Conservation (phyloP, 2,113 vertebrate species). For the Sander vitreus region DNA sequence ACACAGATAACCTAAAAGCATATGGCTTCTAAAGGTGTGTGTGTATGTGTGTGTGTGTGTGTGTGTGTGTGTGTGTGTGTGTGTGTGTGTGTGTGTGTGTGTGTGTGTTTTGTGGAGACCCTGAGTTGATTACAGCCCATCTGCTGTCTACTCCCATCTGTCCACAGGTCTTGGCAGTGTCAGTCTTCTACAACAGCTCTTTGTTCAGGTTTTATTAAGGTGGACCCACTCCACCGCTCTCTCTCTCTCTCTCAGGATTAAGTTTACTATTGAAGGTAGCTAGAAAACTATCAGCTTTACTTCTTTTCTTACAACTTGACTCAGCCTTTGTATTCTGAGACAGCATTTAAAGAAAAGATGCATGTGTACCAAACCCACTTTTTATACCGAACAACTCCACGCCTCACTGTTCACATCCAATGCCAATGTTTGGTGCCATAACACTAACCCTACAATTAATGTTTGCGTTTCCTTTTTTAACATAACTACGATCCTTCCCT, state of each 20-base stretch:
- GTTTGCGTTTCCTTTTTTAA: too few species aligned
- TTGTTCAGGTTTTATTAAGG: constrained; percentile 53
- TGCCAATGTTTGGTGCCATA: too few species aligned
- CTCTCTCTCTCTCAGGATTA: too few species aligned
- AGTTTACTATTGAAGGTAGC: too few species aligned
- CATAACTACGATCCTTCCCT: too few species aligned
- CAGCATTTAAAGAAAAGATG: background rate
- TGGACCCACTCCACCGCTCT: background rate
- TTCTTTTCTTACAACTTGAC: background rate
- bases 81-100: constrained; percentile 30
- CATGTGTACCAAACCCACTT: background rate
- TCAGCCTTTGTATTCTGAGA: background rate
- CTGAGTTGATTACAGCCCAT: constrained; percentile 56
- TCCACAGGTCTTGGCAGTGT: constrained; percentile 49
- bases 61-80: constrained; percentile 24
- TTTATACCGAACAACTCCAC: too few species aligned
- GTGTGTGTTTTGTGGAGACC: constrained; percentile 18
- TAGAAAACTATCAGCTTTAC: too few species aligned
- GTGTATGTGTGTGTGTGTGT: constrained; percentile 6
- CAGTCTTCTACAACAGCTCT: constrained; percentile 42
- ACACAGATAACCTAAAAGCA: background rate
- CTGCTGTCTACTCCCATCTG: constrained; percentile 58
- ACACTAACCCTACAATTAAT: too few species aligned
- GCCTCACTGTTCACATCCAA: too few species aligned
- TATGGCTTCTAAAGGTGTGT: background rate